phyloP scores from a whole-genome alignment of 2,113 vertebrate genomes.

The Tylochromis polylepis region DNA sequence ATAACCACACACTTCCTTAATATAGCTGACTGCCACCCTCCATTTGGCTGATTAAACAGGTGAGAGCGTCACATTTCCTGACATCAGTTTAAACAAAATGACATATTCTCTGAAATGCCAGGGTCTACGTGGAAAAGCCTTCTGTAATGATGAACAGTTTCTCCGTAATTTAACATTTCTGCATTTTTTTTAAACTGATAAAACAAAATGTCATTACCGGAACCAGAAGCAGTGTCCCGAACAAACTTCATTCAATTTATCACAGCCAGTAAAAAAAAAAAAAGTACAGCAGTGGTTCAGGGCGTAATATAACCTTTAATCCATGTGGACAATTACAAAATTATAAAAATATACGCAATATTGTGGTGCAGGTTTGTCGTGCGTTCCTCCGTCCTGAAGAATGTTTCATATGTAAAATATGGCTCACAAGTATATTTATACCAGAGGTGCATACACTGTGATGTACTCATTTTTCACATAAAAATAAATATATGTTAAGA shows the following conservation, averaged over 20 bases:
- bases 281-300: neutral
- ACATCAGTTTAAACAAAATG: neutral
- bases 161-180: neutral
- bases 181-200: neutral
- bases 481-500: neutral
- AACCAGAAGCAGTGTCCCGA: neutral
- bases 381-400: neutral
- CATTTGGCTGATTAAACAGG: neutral
- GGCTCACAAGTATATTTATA: neutral
- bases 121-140: neutral
- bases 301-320: too few species aligned
- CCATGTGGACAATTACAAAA: too few species aligned
- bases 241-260: neutral
- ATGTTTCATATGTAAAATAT: neutral
- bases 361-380: neutral
- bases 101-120: neutral
- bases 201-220: neutral
- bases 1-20: rapidly evolving
- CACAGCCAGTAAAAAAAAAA: neutral
- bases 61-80: neutral
- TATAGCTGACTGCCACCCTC: neutral
- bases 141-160: neutral
- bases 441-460: neutral
- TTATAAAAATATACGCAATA: too few species aligned
- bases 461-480: neutral